These are phyloP conservation scores for Apis florea DNA, from an alignment of 1,140 invertebrate species.

Conservation along the genomic window DNA sequence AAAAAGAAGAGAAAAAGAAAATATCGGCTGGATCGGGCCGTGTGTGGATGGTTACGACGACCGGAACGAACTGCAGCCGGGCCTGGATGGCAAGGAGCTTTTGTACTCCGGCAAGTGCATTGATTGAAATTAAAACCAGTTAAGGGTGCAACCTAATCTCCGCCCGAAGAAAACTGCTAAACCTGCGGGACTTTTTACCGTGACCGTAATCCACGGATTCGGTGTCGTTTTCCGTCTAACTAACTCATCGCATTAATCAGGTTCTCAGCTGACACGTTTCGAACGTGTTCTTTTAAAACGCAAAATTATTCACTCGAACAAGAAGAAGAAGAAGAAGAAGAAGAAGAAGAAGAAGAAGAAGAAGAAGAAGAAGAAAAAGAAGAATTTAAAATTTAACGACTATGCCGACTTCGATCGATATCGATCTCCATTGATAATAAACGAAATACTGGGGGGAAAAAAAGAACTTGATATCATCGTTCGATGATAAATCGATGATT, in stretches of 20 bases:
- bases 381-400: too few relatives aligned
- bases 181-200: constrained; percentile 42
- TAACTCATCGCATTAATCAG: constrained; percentile 24
- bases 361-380: too few relatives aligned
- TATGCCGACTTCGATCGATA: too few relatives aligned
- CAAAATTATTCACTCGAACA: too few relatives aligned
- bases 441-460: too few relatives aligned
- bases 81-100: constrained; percentile 35
- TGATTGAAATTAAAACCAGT: constrained; percentile 79
- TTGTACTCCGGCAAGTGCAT: constrained; percentile 68
- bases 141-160: constrained; percentile 78
- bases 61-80: constrained; percentile 41
- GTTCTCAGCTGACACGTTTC: background rate
- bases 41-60: constrained; percentile 1
- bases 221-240: constrained; percentile 69
- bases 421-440: too few relatives aligned
- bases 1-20: too few relatives aligned
- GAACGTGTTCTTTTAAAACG: too few relatives aligned
- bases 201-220: constrained; percentile 37
- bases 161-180: constrained; percentile 37
- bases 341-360: too few relatives aligned
- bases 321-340: too few relatives aligned
- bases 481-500: too few relatives aligned
- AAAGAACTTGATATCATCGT: too few relatives aligned
- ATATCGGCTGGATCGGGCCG: background rate